Evolutionary conservation across 1,140 invertebrate species (phyloP), one percentile per base, ranked within the genome.

Genomic region (Caenorhabditis briggsae): DNA sequence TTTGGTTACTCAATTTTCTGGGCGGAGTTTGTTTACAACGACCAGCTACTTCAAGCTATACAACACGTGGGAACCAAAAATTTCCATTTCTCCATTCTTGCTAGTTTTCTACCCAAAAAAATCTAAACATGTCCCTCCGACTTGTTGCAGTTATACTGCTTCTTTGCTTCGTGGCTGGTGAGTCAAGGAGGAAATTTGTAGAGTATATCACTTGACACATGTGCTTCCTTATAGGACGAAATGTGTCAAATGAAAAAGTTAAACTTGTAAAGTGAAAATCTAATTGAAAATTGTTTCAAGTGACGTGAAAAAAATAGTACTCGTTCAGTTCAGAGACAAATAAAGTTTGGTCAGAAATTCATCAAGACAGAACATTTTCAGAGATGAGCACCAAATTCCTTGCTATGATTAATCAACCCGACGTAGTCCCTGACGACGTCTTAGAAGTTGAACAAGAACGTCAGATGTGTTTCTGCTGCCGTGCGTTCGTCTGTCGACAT

Each of bases 381-480:
- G 59, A 25, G 14, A 5, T 61, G 20, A 12, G 5, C 20, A 11
- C 18, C 8, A 61, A 61, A 11, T 33, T 33, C 12, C 18, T 61
- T 23, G 20, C 59, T 6, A 33, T 61, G 59, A 25, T 61, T 2
- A 20, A 61, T 20, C 11, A 61, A 61, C 7, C n/a, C 8, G 59
- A 61, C 6, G 59, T 61, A 11, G 23, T 20, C 5, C 59, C 59
- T 11, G 59, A 61, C 9, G 59, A 61, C 9, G 5, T 25, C 9
- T 0, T n/a, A 2, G 74, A 59, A 8, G 9, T 61, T 0, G 82
- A 84, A 25, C 58, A 84, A 61, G 82, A 59, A 14, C 55, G 46
- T 8, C 5, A 82, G 25, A 82, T 64, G 20, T 84, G 82, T 41
- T 84, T 84, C 59, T 84, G 82, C n/a, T 84, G 82, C 58, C 56